Evolutionary conservation across 2,113 vertebrate genomes (phyloP), one percentile per base, ranked within the genome.

Genomic region (Ameiurus melas): DNA sequence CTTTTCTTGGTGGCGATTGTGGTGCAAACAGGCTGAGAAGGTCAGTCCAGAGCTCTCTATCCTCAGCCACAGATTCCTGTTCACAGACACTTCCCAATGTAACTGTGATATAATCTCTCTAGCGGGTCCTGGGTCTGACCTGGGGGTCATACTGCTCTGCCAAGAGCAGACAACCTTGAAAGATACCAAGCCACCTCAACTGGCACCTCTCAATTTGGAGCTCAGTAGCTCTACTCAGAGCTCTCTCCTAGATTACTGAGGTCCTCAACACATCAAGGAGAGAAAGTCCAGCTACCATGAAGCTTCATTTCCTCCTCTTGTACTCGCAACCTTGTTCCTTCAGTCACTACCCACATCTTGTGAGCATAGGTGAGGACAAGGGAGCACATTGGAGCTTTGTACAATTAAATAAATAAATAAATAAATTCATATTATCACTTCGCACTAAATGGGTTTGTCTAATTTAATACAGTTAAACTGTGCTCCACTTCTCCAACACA

Each of bases 381-480:
- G 6, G 70, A 39, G 70, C 70, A 39, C 39, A 39, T 73, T 22
- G 33, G 17, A 22, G 17, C 70, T 36, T 70, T 73, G 33, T 10
- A 39, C 14, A 71, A 33, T 14, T n/a, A 27, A 2, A 25, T 71
- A 71, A 36, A 71, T 20, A 39, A 39, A 36, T 8, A 36, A 7
- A 68, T 16, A 30, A 30, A 71, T 39, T 8, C 16, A 16, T 5
- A 33, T 71, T 47, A 47, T 47, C 6, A 47, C 43, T 47, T 5
- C 5, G 43, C 43, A 0, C 71, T 86, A 6, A 62, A 14, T 19
- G 10, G 75, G 25, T 14, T 33, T 3, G 47, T 78, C 62, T 22
- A 79, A 39, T 27, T n/a, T 27, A 86, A 70, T 25, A 64, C 20
- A 47, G 9, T 62, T 51, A 79, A 73, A 79, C 43, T 88, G 66